These are phyloP conservation scores for Plagodis pulveraria DNA, from an alignment of 2,888 invertebrate genomes.

Conservation along the genomic window DNA sequence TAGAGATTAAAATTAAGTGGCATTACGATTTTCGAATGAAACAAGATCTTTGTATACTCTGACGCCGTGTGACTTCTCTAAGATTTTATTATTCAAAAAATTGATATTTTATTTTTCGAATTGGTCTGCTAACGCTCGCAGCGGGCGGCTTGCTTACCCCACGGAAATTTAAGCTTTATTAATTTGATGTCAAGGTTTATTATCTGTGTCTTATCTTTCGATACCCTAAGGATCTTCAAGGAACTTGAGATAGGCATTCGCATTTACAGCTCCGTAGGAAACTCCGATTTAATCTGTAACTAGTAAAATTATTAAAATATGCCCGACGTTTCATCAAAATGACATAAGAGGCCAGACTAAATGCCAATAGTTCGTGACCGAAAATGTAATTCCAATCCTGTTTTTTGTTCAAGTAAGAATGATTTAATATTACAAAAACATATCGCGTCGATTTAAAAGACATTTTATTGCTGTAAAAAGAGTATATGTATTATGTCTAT, in stretches of 20 bases:
- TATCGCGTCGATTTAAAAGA: conserved; percentile 16
- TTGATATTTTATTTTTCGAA: conserved; percentile 82
- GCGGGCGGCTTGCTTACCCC: conserved; percentile 61
- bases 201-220: conserved; percentile 38
- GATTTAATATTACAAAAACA: conserved; percentile 29
- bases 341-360: conserved; percentile 16
- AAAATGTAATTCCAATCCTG: conserved; percentile 16
- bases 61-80: conserved; percentile 78
- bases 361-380: conserved; percentile 20
- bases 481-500: conserved; percentile 36
- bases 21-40: conserved; percentile 32
- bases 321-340: conserved; percentile 13
- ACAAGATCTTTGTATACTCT: conserved; percentile 50
- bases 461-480: conserved; percentile 21
- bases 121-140: conserved; percentile 78
- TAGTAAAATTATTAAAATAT: conserved; percentile 39
- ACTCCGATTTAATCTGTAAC: conserved; percentile 67
- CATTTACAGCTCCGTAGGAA: conserved; percentile 66
- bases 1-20: conserved; percentile 55
- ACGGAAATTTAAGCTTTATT: conserved; percentile 51
- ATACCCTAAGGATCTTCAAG: conserved; percentile 64
- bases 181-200: conserved; percentile 43
- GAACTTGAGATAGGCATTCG: conserved; percentile 68
- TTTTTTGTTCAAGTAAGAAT: conserved; percentile 9
- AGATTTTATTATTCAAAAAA: conserved; percentile 83